phyloP scores from a whole-genome alignment of 2,113 vertebrate species.

The Trogon melanurus region DNA sequence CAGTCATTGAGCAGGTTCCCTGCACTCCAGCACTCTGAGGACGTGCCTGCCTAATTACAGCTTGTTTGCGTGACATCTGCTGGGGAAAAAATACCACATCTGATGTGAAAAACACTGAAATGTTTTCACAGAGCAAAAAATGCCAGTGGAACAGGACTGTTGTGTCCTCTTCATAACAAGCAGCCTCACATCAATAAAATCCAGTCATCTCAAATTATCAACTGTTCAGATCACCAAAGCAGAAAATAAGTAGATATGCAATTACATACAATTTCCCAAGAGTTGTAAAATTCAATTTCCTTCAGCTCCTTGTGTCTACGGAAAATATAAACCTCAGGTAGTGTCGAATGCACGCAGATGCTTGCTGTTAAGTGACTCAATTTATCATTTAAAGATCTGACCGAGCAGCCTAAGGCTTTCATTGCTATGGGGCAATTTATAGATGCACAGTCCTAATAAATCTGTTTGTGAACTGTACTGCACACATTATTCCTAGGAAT shows the following conservation, averaged over 20 bases:
- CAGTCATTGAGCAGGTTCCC: slow-evolving; percentile 43
- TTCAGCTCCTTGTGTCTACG: not conserved
- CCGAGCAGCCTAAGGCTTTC: not conserved
- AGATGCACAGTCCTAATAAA: not conserved
- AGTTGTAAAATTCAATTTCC: not conserved
- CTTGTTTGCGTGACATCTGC: slow-evolving; percentile 33
- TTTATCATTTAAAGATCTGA: slow-evolving; percentile 12
- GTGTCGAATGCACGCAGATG: not conserved
- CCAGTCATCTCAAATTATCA: not conserved
- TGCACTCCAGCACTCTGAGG: not conserved
- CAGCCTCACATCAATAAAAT: not conserved
- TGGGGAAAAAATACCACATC: slow-evolving; percentile 29
- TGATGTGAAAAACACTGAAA: slow-evolving; percentile 11
- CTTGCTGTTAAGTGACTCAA: slow-evolving; percentile 43
- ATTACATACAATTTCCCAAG: slow-evolving; percentile 24
- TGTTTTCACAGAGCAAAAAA: slow-evolving; percentile 45
- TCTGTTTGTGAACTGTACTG: not conserved
- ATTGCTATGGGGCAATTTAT: not conserved
- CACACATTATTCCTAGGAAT: not conserved
- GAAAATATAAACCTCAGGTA: slow-evolving; percentile 34
- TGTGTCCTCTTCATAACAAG: not conserved
- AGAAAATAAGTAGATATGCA: slow-evolving; percentile 23
- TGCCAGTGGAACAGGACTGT: not conserved
- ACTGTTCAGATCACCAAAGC: not conserved
- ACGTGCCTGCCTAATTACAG: not conserved